These are phyloP conservation scores for Lycia hirtaria DNA, from an alignment of 2,888 invertebrate species.

Conservation along the genomic window DNA sequence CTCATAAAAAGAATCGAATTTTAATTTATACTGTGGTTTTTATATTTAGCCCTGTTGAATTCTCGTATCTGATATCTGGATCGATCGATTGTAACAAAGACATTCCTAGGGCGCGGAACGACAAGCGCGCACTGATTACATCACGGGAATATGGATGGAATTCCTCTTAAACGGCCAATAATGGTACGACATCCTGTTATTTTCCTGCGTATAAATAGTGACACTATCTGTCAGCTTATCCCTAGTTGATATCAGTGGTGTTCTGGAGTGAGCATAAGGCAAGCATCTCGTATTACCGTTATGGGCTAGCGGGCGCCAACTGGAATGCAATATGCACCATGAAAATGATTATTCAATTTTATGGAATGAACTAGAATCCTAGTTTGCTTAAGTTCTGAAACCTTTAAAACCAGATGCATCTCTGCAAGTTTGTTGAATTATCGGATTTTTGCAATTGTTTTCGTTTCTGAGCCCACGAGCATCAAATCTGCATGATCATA, in stretches of 20 bases:
- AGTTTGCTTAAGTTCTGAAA: conserved; percentile 20
- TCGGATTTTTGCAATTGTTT: no score
- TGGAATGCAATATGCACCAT: conserved; percentile 43
- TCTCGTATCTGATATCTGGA: conserved; percentile 40
- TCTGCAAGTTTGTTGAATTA: no score
- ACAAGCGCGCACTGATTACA: conserved; percentile 34
- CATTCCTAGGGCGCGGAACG: conserved; percentile 41
- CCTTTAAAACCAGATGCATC: no score
- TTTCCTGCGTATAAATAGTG: conserved; percentile 33
- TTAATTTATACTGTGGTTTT: conserved; percentile 35
- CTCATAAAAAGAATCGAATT: conserved; percentile 31
- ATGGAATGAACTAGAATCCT: conserved; percentile 47
- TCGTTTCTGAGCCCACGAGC: no score
- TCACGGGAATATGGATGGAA: conserved; percentile 29
- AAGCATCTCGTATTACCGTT: conserved; percentile 82
- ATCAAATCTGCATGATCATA: no score
- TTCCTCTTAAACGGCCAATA: conserved; percentile 33
- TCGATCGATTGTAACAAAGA: conserved; percentile 45
- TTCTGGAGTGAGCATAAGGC: conserved; percentile 65
- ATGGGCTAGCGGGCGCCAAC: conserved; percentile 73
- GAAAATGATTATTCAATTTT: conserved; percentile 48
- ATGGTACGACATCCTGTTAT: conserved; percentile 32
- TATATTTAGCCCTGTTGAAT: conserved; percentile 38
- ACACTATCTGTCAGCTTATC: conserved; percentile 44
- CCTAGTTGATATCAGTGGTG: conserved; percentile 55